Evolutionary conservation across 2,888 invertebrate species (phyloP), one percentile per base, ranked within the genome.

Genomic region (Synergus japonicus): DNA sequence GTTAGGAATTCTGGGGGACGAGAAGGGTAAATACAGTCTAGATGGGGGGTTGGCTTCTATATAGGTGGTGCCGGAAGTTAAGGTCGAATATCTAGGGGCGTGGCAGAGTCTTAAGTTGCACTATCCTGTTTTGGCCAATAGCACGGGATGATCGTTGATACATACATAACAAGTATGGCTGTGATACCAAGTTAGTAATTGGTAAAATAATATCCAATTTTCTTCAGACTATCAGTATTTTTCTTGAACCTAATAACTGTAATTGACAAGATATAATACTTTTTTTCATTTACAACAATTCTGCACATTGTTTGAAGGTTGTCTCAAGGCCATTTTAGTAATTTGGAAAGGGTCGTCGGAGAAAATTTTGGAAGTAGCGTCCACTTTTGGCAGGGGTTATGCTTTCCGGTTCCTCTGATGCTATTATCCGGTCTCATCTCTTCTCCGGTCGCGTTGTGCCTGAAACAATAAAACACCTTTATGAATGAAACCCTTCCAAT

Each of bases 391-490:
- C 82, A 83, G 85, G 87, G 87, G 89, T 91, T 91, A 90, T 91
- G 90, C 84, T 88, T 91, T 91, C 91, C 91, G 91, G 90, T 90
- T 89, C 89, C 88, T 90, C 86, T 84, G 86, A 84, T 83, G 87
- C 87, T 89, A 89, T 88, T 89, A 88, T 89, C 86, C 87, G 87
- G 86, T 84, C 88, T 87, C 86, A 83, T 84, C 87, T 87, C 87
- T 87, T 84, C 86, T 85, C 85, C 85, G 83, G 84, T 85, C 85
- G 85, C 86, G 88, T 88, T 89, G 85, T 87, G 88, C 85, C 88
- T 90, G 89, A 88, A 90, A 89, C 90, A 90, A 91, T 91, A 90
- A 91, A 91, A 91, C 89, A 91, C 88, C 84, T 90, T 90, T 85
- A 88, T 90, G 91, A 90, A 90, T 91, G 90, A 89, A 90, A 84